phyloP scores from a whole-genome alignment of 2,888 invertebrate genomes.

The Eulithis testata region DNA sequence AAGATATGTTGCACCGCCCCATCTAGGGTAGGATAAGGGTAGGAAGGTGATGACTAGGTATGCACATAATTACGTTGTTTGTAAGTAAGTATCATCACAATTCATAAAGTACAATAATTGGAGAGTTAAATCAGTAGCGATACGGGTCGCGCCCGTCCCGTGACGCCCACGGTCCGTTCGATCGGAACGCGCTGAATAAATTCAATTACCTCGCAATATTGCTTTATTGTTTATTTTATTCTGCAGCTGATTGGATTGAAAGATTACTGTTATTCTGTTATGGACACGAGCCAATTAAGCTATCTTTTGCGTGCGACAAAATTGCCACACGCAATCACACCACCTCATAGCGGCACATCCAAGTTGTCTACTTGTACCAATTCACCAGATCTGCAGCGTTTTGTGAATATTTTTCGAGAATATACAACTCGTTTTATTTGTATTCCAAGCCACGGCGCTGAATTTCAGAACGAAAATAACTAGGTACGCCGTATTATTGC shows the following conservation, averaged over 20 bases:
- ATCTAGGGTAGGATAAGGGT: too few species aligned
- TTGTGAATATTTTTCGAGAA: constrained; percentile 13
- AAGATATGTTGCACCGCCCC: too few species aligned
- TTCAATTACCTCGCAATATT: constrained; percentile 28
- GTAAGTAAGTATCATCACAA: too few species aligned
- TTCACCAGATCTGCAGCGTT: not conserved
- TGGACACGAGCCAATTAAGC: constrained; percentile 3
- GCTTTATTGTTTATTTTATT: constrained; percentile 25
- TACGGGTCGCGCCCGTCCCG: too few species aligned
- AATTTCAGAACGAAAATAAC: constrained; percentile 4
- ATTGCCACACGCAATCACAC: not conserved
- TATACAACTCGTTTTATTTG: constrained; percentile 11
- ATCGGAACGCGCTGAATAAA: constrained; percentile 15
- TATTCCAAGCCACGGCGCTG: constrained; percentile 8
- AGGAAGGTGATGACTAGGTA: too few species aligned
- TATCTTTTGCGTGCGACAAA: not conserved
- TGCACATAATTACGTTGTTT: too few species aligned
- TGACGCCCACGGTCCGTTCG: constrained; percentile 2
- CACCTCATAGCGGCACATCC: too few species aligned
- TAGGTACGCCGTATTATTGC: not conserved
- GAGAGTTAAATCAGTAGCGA: too few species aligned
- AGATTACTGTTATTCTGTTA: constrained; percentile 20
- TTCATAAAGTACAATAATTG: too few species aligned
- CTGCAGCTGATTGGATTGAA: constrained; percentile 26
- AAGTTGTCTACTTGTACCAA: too few species aligned